A percentile compares a stretch with the other conserved stretches of the same genome.
These are phyloP conservation scores for Hecatera dysodea DNA, from an alignment of 2,888 invertebrate genomes.

Conservation along the genomic window DNA sequence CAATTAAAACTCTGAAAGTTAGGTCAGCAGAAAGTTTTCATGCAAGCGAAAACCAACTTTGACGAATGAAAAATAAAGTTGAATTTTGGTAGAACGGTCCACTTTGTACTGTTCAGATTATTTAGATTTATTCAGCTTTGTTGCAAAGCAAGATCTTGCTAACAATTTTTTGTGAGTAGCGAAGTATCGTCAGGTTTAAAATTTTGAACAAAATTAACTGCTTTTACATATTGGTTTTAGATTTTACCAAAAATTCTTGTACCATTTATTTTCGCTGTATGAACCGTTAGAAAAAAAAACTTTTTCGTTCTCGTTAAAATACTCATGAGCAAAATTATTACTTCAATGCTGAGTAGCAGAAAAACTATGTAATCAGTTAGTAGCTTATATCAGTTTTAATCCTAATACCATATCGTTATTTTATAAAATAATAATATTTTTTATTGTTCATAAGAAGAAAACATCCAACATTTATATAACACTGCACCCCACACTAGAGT, in stretches of 20 bases:
- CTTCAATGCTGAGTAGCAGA: too few relatives aligned
- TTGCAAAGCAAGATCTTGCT: conserved; percentile 38
- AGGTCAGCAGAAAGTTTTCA: conserved; percentile 6
- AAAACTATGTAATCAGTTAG: too few relatives aligned
- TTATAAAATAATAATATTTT: too few relatives aligned
- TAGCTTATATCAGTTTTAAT: too few relatives aligned
- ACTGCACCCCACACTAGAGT: too few relatives aligned
- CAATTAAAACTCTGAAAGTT: conserved; percentile 42
- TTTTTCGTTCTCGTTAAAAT: too few relatives aligned
- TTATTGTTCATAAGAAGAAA: too few relatives aligned
- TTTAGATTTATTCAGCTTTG: conserved; percentile 57
- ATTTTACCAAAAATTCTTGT: neutral
- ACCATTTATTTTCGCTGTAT: neutral
- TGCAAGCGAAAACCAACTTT: conserved; percentile 12
- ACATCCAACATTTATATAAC: too few relatives aligned
- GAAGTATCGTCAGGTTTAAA: conserved; percentile 28
- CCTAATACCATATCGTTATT: too few relatives aligned
- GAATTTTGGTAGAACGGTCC: neutral
- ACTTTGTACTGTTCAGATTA: conserved; percentile 35
- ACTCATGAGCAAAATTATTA: too few relatives aligned
- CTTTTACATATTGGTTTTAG: conserved; percentile 9
- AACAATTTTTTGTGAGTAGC: conserved; percentile 31
- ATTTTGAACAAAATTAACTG: neutral
- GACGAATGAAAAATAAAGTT: neutral
- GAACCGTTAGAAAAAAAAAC: too few relatives aligned